These are phyloP conservation scores for Crematogaster levior DNA, from an alignment of 2,888 invertebrate genomes.

Conservation along the genomic window DNA sequence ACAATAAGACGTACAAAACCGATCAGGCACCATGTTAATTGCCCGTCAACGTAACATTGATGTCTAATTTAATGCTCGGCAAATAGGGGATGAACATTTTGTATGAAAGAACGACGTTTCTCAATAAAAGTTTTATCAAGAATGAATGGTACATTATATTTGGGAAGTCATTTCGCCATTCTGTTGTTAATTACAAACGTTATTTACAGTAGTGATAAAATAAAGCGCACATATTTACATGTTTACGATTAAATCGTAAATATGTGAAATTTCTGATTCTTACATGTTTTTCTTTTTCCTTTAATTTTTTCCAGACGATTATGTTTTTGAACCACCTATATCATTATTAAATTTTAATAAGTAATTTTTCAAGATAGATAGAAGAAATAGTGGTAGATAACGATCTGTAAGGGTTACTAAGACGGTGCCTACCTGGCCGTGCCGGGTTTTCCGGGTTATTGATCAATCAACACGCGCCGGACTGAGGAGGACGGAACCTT, in stretches of 20 bases:
- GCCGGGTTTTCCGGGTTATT: constrained; percentile 74
- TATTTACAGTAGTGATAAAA: not conserved
- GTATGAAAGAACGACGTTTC: too few relatives aligned
- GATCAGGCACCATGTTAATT: too few relatives aligned
- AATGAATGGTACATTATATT: not conserved
- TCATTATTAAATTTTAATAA: not conserved
- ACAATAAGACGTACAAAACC: too few relatives aligned
- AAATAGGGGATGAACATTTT: not conserved
- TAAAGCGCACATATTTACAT: too few relatives aligned
- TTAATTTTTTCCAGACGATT: not conserved
- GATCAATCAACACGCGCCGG: constrained; percentile 80
- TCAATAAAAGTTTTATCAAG: not conserved
- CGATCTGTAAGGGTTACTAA: not conserved
- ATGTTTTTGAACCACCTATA: not conserved
- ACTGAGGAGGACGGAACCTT: constrained; percentile 41
- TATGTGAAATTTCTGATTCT: not conserved
- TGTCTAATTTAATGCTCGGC: not conserved
- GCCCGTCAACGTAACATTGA: constrained; percentile 39
- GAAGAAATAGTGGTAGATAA: not conserved
- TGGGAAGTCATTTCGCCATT: not conserved
- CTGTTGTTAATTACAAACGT: not conserved
- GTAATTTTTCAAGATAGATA: not conserved
- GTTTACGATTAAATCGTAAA: not conserved
- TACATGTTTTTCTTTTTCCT: not conserved
- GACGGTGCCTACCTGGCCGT: constrained; percentile 47